Percentiles rank a stretch among this genome's conserved stretches.
Conservation (phyloP, 2,888 invertebrate genomes). For the Tetragnatha montana region DNA sequence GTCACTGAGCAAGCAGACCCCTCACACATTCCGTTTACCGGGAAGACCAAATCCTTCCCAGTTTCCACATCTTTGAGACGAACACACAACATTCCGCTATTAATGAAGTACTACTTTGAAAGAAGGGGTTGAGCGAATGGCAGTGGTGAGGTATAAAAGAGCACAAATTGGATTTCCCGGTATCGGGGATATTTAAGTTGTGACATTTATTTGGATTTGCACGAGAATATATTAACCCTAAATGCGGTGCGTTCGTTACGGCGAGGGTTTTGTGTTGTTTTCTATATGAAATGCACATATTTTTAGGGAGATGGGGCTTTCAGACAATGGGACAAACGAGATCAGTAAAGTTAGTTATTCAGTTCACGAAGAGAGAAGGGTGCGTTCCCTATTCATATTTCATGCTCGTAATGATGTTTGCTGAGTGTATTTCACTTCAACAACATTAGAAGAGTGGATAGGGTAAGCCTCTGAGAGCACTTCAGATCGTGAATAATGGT, state of each 20-base stretch:
- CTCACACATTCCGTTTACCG: not conserved
- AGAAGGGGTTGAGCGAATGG: not conserved
- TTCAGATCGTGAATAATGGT: no score
- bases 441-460: no score
- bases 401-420: no score
- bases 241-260: not conserved
- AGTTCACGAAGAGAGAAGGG: no score
- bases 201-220: not conserved
- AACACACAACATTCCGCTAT: not conserved
- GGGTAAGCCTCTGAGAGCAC: no score
- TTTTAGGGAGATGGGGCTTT: not conserved
- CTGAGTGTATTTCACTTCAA: no score
- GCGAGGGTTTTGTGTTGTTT: not conserved
- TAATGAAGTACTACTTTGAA: conserved; percentile 1
- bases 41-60: not conserved
- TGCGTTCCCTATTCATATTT: no score
- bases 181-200: not conserved
- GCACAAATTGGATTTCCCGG: not conserved
- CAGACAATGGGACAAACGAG: not conserved
- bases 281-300: not conserved
- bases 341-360: not conserved
- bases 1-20: not conserved
- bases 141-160: not conserved
- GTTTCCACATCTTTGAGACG: not conserved
- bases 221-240: not conserved